Conservation (phyloP, 2,113 vertebrate species). For the Sialia sialis region DNA sequence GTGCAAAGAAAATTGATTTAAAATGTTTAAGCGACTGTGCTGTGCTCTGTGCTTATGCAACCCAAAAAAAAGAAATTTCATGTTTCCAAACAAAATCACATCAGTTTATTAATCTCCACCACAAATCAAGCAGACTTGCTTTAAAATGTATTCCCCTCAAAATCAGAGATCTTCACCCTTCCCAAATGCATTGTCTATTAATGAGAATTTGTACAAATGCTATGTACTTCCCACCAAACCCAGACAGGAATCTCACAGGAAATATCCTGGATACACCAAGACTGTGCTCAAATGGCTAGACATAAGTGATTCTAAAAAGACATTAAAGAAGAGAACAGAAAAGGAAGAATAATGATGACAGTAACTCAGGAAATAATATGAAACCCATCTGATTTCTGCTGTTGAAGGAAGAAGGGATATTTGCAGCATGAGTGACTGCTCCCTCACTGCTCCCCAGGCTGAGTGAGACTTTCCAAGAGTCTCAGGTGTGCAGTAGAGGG, state of each 20-base stretch:
- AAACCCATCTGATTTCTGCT: neutral
- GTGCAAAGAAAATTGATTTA: constrained; percentile 47
- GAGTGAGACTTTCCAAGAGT: neutral
- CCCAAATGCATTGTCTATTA: neutral
- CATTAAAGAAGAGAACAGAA: neutral
- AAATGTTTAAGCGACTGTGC: neutral
- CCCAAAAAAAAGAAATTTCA: neutral
- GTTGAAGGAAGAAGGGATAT: neutral
- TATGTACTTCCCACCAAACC: neutral
- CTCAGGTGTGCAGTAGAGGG: neutral
- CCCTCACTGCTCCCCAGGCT: neutral
- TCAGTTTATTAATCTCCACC: neutral
- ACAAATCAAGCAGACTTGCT: neutral
- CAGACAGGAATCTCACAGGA: neutral
- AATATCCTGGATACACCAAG: neutral
- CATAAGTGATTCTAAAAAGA: neutral
- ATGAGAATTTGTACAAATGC: neutral
- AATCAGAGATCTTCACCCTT: neutral
- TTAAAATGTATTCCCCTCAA: neutral
- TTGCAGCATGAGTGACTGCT: neutral
- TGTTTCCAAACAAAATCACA: neutral
- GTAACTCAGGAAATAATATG: neutral
- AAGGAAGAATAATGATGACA: neutral
- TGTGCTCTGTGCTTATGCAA: neutral
- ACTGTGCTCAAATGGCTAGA: neutral